These are phyloP conservation scores for Formica selysi DNA, from an alignment of 1,140 invertebrate genomes.

Conservation along the genomic window DNA sequence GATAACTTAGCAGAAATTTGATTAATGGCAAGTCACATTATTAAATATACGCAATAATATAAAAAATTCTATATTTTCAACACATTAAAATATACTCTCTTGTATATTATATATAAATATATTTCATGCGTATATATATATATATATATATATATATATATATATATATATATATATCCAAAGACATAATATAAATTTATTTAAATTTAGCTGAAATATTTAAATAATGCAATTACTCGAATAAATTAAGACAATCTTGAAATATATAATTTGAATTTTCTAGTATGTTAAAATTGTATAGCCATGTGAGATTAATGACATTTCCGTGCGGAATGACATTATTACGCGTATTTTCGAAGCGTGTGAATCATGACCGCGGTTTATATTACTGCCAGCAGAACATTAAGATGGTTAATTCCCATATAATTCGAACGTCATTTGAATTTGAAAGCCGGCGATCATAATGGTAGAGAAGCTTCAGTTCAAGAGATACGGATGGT, in stretches of 20 bases:
- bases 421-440: conserved; percentile 40
- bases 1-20: background rate
- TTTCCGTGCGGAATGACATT: background rate
- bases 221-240: background rate
- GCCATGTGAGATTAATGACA: background rate
- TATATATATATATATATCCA: too few relatives aligned
- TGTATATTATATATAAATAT: background rate
- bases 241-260: background rate
- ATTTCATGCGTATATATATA: background rate
- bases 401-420: conserved; percentile 37
- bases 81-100: background rate
- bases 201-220: background rate
- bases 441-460: conserved; percentile 46
- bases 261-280: background rate
- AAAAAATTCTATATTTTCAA: background rate
- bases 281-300: background rate
- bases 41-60: background rate
- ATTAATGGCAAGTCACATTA: background rate
- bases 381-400: conserved; percentile 36
- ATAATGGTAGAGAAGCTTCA: conserved; percentile 43
- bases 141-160: background rate
- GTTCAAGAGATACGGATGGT: conserved; percentile 43
- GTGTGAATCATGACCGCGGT: background rate
- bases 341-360: conserved; percentile 17
- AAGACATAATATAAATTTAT: background rate